Base-by-base conservation (phyloP, 2,888 invertebrate genomes). In the Ctenicera cuprea region DNA sequence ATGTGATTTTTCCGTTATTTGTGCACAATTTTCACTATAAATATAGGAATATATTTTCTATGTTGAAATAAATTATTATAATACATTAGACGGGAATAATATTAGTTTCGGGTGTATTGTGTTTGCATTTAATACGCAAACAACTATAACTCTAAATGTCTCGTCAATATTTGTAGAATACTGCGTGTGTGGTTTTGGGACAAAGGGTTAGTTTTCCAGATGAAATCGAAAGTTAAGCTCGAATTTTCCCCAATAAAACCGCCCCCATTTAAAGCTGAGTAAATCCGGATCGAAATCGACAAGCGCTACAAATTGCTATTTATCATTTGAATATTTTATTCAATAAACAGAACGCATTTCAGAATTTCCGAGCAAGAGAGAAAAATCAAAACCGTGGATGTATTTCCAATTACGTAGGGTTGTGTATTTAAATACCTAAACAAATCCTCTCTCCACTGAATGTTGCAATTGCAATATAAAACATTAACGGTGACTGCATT, bases 401-500 rank as follows among this genome's bases (percentile, higher is more conserved):
- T 50, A 20, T 22, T 22, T 50, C 50, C 57, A 57, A 18, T 57
- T 33, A 57, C 57, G 57, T 11, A 1, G n/a, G 30, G 37, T 57
- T 57, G 33, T 57, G 33, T 59, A 12, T 59, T 59, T 38, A 59
- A 38, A 59, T 38, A 37, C 38, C 12, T 12, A 59, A 59, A 59
- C 59, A 59, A 59, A 59, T 59, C 59, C 59, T 52, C 52, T 7
- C 38, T 59, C 38, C 59, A 59, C n/a, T 54, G 30, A 59, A 18
- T 43, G 26, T 45, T 72, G 59, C 62, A 54, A 37, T 43, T 18
- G 72, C 72, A 62, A 50, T 67, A 73, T 73, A 73, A 73, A 73
- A 62, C 72, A 73, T 73, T 73, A 73, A 73, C 63, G 33, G 38
- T 50, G 67, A 68, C 72, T 73, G 62, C 61, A 54, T 67, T 69